Conservation (phyloP, 1,140 invertebrate species). For the Euura lappo region DNA sequence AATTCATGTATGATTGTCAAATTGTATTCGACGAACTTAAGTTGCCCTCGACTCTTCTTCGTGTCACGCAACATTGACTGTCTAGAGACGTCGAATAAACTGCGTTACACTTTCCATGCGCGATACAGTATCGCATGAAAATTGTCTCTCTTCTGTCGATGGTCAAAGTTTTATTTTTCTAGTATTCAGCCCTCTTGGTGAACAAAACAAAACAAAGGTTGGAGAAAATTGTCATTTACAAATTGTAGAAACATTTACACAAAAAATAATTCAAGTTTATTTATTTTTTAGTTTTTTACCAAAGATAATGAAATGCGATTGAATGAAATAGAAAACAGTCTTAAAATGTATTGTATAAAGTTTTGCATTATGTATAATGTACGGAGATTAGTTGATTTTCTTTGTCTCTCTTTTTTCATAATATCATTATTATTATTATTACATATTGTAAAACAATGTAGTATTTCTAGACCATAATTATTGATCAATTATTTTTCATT, state of each 20-base stretch:
- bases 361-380: conserved; percentile 23
- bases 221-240: neutral
- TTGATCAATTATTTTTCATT: too few relatives aligned
- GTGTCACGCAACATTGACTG: too few relatives aligned
- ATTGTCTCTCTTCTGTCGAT: neutral
- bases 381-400: conserved; percentile 31
- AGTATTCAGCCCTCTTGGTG: neutral
- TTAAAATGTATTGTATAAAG: conserved; percentile 45
- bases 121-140: neutral
- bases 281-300: conserved; percentile 61
- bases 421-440: conserved; percentile 15
- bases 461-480: too few relatives aligned
- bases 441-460: neutral
- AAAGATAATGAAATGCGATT: conserved; percentile 47
- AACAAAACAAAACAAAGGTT: too few relatives aligned
- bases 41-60: too few relatives aligned
- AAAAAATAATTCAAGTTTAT: conserved; percentile 41
- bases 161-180: neutral
- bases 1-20: too few relatives aligned
- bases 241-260: neutral
- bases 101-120: too few relatives aligned
- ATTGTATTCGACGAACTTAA: too few relatives aligned
- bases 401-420: conserved; percentile 18
- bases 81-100: too few relatives aligned
- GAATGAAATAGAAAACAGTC: conserved; percentile 3